Base-by-base conservation (phyloP, 2,888 invertebrate genomes). In the Bembecia ichneumoniformis region DNA sequence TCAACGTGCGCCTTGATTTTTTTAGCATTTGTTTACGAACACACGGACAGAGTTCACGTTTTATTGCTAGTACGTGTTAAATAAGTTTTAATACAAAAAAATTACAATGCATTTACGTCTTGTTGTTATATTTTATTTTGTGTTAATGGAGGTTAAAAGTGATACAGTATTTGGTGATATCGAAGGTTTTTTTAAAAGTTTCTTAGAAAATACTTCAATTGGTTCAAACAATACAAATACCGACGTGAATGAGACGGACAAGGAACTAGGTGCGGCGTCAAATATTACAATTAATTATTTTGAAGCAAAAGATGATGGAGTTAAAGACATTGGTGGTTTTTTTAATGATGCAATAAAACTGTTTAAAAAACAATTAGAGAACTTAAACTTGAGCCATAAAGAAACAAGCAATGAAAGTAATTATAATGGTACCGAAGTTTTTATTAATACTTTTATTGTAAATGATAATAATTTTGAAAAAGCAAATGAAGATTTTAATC, bases 1-100 rank as follows among this genome's bases (percentile, higher is more conserved):
- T 14, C 17, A 44, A 9, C 17, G 15, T 3, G 44, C 15, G 10
- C 7, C 11, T 13, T 47, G 58, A 55, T 51, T 44, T 58, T 56
- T 44, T 58, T 56, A 69, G 71, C 82, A 82, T 75, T 82, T 72
- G 74, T 72, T 63, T 69, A 59, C 58, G 58, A 64, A 56, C 71
- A 53, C 57, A 68, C 69, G 55, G 48, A 57, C 60, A 58, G 71
- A 53, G 55, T 52, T 62, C 61, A 80, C 82, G 82, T 72, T 59
- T 56, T 28, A n/a, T 51, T 52, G 52, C 59, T 60, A 54, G 58
- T 55, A 57, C 63, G 61, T 71, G 64, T 52, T 62, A 52, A 48
- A 47, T n/a, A 49, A 40, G 36, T 51, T 13, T 50, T 49, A 43
- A 57, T 47, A 48, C 17, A 52, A 50, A n/a, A 48, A 49, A 52